A percentile compares a stretch with the other conserved stretches of the same genome.
These are phyloP conservation scores for Epirrhoe alternata DNA, from an alignment of 2,888 invertebrate species.

Conservation along the genomic window DNA sequence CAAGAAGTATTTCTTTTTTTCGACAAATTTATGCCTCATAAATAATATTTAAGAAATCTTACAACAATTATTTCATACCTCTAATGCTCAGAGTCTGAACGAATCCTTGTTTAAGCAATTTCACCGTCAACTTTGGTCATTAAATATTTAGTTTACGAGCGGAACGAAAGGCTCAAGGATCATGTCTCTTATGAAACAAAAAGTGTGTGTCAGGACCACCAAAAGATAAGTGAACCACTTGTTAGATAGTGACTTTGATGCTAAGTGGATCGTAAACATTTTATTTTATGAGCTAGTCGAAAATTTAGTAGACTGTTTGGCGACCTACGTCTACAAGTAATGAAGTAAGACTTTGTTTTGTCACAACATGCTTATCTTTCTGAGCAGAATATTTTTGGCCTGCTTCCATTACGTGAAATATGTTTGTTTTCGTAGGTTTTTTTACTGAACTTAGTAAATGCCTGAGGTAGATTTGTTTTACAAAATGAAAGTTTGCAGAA, in stretches of 20 bases:
- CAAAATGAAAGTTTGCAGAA: too few relatives aligned
- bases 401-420: too few relatives aligned
- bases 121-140: constrained; percentile 17
- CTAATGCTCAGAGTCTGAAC: not conserved
- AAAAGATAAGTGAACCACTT: constrained; percentile 28
- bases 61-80: too few relatives aligned
- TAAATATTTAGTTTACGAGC: constrained; percentile 32
- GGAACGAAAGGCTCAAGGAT: constrained; percentile 27
- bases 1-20: too few relatives aligned
- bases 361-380: not conserved
- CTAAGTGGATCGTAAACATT: not conserved
- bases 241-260: constrained; percentile 2
- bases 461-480: too few relatives aligned
- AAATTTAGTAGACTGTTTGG: not conserved
- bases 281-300: not conserved
- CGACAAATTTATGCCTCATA: too few relatives aligned
- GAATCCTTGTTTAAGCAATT: constrained; percentile 4
- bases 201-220: constrained; percentile 24
- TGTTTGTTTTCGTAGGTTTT: too few relatives aligned
- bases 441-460: too few relatives aligned
- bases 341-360: not conserved
- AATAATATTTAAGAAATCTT: not conserved
- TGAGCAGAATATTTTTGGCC: too few relatives aligned
- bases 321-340: not conserved
- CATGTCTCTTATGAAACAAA: constrained; percentile 28